Conservation (phyloP, 2,113 vertebrate genomes). For the Etia nguti region DNA sequence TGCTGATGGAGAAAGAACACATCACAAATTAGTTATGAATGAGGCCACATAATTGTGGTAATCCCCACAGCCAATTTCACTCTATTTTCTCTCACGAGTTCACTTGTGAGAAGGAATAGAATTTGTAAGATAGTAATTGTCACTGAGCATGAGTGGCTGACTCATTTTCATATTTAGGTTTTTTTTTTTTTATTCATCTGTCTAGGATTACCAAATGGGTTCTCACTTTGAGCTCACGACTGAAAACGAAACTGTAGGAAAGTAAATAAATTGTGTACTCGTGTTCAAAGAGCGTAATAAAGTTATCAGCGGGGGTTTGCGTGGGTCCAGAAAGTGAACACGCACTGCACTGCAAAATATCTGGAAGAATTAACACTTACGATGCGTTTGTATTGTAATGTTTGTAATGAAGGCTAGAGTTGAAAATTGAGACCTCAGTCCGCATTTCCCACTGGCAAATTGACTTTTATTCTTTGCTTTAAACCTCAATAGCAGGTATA, state of each 20-base stretch:
- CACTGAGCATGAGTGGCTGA: background rate
- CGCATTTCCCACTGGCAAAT: background rate
- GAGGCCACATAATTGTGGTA: background rate
- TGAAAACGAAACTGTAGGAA: constrained; percentile 13
- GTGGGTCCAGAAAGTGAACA: background rate
- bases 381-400: background rate
- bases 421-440: background rate
- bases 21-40: background rate
- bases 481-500: background rate
- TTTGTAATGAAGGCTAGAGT: background rate
- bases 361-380: background rate
- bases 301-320: background rate
- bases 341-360: background rate
- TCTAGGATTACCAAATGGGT: background rate
- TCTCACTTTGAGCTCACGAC: background rate
- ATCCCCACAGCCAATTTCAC: background rate
- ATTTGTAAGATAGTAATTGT: background rate
- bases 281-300: background rate
- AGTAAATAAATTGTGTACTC: background rate
- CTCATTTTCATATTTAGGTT: constrained; percentile 6
- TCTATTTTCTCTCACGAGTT: background rate
- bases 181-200: background rate
- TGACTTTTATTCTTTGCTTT: background rate
- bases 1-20: constrained; percentile 57
- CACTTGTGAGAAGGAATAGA: background rate